Base-by-base conservation (phyloP, 2,113 vertebrate species). In the Silurus meridionalis region DNA sequence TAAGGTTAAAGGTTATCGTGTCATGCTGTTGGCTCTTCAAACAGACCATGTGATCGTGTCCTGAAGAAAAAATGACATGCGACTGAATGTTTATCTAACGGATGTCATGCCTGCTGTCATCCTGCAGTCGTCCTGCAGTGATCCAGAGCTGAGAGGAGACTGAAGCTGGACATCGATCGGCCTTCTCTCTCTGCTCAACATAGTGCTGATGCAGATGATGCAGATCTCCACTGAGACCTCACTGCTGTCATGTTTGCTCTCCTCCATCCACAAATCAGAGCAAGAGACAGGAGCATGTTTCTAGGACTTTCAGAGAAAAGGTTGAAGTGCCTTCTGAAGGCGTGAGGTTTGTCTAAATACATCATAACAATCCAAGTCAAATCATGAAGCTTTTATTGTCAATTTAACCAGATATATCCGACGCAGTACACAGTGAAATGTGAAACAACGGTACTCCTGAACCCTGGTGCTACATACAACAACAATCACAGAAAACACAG, bases 121-220 rank as follows among this genome's bases (percentile, higher is more conserved):
- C 55, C 37, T 46, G 61, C 46, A 1, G n/a, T 61, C 0, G 0
- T 17, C 14, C 71, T 63, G 57, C 84, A 74, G 64, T 83, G 79
- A 81, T 81, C 85, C 85, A 48, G 81, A 46, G n/a, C 46, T 23
- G 80, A 63, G 52, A 69, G 37, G 28, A 50, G 63, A 25, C 11
- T n/a, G 57, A n/a, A 82, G 82, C 57, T 50, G 58, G 53, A 50
- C 78, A 83, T 85, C 17, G 55, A 89, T 88, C 61, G 17, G 63
- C 77, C 52, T 80, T 52, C 58, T 61, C 28, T 8, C 46, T 86
- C n/a, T 67, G 52, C 37, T 58, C 72, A 37, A 4, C 21, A 84
- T 84, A 86, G 81, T 69, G 89, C 86, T 82, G 86, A 88, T 52
- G 86, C 84, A 84, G 84, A 67, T 84, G 75, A 74, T 63, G 85